phyloP scores from a whole-genome alignment of 1,140 invertebrate genomes.

The Platyscapa corneri region DNA sequence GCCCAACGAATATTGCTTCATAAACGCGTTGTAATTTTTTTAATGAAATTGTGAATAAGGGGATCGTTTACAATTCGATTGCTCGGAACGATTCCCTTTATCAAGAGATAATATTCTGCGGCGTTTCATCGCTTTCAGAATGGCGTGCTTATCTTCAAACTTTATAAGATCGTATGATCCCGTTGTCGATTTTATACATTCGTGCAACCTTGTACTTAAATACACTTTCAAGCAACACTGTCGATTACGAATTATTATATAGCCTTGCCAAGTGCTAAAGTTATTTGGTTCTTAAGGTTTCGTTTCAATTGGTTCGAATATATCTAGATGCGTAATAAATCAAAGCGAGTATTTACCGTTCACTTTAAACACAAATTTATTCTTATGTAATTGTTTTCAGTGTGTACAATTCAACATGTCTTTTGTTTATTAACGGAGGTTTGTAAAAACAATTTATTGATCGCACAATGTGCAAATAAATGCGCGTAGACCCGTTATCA shows the following conservation, averaged over 20 bases:
- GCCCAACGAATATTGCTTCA: not conserved
- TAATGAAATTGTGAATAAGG: constrained; percentile 19
- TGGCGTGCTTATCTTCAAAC: not conserved
- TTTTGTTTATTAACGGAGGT: not conserved
- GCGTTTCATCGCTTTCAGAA: not conserved
- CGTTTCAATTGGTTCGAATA: too few relatives aligned
- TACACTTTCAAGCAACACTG: not conserved
- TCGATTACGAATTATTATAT: too few relatives aligned
- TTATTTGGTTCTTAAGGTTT: too few relatives aligned
- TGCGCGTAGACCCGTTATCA: not conserved
- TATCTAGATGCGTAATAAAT: too few relatives aligned
- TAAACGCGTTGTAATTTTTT: constrained; percentile 22
- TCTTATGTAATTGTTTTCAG: too few relatives aligned
- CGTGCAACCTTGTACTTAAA: not conserved
- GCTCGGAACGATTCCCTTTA: constrained; percentile 5
- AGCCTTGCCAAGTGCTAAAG: too few relatives aligned
- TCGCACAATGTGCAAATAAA: not conserved
- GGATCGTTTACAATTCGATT: not conserved
- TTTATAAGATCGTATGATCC: not conserved
- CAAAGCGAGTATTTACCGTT: too few relatives aligned
- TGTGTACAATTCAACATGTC: not conserved
- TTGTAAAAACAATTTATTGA: not conserved
- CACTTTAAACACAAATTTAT: too few relatives aligned
- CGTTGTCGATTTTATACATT: not conserved
- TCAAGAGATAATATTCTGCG: not conserved